Evolutionary conservation across 2,888 invertebrate species (phyloP).

Genomic region (Polyploca ridens): DNA sequence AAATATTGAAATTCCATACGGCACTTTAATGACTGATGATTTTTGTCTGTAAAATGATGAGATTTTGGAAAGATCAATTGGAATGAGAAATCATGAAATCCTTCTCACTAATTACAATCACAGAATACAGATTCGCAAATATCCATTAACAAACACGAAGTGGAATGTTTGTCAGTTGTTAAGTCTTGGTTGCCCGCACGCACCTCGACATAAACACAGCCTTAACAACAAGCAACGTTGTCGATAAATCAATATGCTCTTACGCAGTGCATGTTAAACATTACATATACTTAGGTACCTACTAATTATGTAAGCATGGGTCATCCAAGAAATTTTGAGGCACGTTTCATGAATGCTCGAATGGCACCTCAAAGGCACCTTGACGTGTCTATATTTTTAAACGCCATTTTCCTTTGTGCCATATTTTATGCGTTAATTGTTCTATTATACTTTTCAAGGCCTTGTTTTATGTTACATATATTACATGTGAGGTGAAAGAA

Average conservation of each 20-base stretch:
- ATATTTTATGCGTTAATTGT: conserved; percentile 51
- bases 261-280: conserved; percentile 38
- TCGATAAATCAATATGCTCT: conserved; percentile 36
- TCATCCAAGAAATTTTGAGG: conserved; percentile 59
- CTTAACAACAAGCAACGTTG: conserved; percentile 17
- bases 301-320: conserved; percentile 48
- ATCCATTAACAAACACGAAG: conserved; percentile 6
- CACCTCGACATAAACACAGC: neutral
- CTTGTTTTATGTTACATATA: conserved; percentile 18
- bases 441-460: conserved; percentile 47
- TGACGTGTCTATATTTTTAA: conserved; percentile 58
- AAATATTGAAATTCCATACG: neutral
- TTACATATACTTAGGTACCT: conserved; percentile 29
- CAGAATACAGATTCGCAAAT: neutral
- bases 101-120: neutral
- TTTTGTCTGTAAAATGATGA: neutral
- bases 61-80: neutral
- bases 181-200: conserved; percentile 12
- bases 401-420: conserved; percentile 53
- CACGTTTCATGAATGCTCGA: conserved; percentile 57
- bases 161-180: conserved; percentile 1
- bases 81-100: neutral
- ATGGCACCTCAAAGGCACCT: conserved; percentile 71
- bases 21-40: neutral
- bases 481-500: conserved; percentile 22